Conservation (phyloP, 2,797 vertebrate species). For the Pyrocephalus nanus region DNA sequence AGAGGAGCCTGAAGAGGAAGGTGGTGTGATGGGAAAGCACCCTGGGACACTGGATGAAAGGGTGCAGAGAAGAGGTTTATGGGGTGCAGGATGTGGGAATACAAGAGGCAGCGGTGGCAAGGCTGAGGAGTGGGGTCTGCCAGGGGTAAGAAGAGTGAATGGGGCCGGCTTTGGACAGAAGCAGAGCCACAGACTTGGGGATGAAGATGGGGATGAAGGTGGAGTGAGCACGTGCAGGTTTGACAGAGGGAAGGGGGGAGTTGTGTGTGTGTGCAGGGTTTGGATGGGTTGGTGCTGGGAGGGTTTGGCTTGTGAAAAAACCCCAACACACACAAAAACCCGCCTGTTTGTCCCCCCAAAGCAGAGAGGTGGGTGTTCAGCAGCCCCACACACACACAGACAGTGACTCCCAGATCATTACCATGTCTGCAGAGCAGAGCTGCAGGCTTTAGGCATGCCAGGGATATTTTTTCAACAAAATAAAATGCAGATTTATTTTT, state of each 20-base stretch:
- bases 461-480: not conserved
- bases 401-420: not conserved
- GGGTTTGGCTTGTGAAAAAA: not conserved
- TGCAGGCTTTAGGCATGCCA: not conserved
- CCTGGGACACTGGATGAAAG: not conserved
- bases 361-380: not conserved
- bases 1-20: not conserved
- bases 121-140: not conserved
- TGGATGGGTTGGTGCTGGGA: not conserved
- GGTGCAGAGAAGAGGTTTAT: not conserved
- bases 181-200: not conserved
- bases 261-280: not conserved
- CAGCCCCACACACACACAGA: not conserved
- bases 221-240: not conserved
- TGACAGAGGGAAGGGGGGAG: not conserved
- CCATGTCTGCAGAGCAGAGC: slow-evolving; percentile 1
- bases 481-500: not conserved
- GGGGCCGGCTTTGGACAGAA: not conserved
- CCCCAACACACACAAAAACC: not conserved
- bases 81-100: not conserved
- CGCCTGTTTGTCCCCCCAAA: not conserved
- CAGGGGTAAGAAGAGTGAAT: not conserved
- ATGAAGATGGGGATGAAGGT: not conserved
- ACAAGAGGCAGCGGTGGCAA: not conserved
- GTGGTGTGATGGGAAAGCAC: not conserved